A percentile compares a stretch with the other conserved stretches of the same genome.
Conservation (phyloP, 2,797 vertebrate species). For the Erithacus rubecula region DNA sequence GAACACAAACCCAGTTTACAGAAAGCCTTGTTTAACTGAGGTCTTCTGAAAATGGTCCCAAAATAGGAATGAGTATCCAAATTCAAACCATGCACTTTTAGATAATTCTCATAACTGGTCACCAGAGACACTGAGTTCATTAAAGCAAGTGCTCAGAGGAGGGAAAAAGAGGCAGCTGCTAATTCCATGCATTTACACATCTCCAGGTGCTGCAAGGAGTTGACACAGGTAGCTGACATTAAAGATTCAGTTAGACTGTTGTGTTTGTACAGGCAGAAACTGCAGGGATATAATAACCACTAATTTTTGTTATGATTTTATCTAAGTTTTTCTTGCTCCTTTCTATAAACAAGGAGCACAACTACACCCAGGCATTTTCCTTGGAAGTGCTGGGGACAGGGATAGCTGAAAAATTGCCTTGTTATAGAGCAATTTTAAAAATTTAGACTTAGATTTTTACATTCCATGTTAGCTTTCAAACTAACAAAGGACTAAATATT, state of each 20-base stretch:
- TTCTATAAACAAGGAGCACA: background rate
- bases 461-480: background rate
- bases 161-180: constrained; percentile 1
- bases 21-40: background rate
- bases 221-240: constrained; percentile 29
- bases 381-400: background rate
- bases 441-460: background rate
- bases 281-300: background rate
- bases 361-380: background rate
- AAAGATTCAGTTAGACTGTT: background rate
- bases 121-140: constrained; percentile 39
- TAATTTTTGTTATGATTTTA: background rate
- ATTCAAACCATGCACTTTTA: background rate
- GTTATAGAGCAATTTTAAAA: background rate
- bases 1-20: background rate
- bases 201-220: constrained; percentile 29
- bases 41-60: background rate
- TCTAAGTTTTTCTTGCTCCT: background rate
- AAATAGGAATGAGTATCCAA: background rate
- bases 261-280: constrained; percentile 23
- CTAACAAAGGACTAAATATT: background rate
- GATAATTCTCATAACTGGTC: constrained; percentile 18
- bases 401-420: background rate
- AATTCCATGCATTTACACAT: constrained; percentile 47
- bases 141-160: background rate